phyloP scores from a whole-genome alignment of 2,888 invertebrate genomes.

The Dioctria rufipes region DNA sequence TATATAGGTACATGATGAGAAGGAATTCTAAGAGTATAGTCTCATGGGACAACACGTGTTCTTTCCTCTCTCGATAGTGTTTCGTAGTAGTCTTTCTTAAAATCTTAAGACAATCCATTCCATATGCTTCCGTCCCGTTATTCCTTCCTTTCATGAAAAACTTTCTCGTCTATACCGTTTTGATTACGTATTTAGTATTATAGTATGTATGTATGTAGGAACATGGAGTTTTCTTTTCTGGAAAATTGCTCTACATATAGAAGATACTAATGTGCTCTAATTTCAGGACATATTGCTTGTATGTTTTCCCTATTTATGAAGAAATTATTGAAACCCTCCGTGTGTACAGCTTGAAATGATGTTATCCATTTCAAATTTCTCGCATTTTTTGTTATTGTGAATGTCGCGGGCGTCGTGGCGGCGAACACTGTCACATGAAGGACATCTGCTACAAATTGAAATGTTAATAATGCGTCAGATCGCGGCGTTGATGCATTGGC shows the following conservation, averaged over 20 bases:
- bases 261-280: constrained; percentile 43
- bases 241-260: neutral
- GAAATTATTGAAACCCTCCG: neutral
- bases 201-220: no score
- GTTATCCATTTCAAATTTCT: constrained; percentile 1
- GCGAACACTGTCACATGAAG: constrained; percentile 2
- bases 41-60: constrained; percentile 45
- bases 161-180: constrained; percentile 1
- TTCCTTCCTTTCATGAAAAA: constrained; percentile 14
- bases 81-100: neutral
- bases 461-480: neutral
- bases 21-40: constrained; percentile 17
- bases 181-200: constrained; percentile 26
- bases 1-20: neutral
- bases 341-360: neutral
- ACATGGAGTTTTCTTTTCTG: neutral
- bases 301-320: neutral
- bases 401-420: no score
- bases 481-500: constrained; percentile 30
- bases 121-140: constrained; percentile 36
- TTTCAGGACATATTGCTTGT: constrained; percentile 34
- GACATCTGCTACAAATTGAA: constrained; percentile 47
- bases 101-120: neutral
- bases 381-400: neutral
- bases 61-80: neutral